Conservation (phyloP, 2,113 vertebrate genomes). For the Gobius niger region DNA sequence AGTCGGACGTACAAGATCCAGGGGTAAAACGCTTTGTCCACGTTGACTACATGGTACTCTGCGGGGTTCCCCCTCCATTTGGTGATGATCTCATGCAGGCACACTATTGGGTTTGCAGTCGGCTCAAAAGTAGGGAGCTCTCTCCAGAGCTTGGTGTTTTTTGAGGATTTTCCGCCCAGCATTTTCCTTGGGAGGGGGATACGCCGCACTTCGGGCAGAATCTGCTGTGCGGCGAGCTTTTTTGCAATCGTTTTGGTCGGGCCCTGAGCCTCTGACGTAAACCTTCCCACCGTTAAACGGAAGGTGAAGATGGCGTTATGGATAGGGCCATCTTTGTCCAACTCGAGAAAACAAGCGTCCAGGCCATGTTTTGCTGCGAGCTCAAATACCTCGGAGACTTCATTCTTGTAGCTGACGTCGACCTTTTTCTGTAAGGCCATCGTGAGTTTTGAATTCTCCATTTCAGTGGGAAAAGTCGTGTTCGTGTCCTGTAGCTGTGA, state of each 20-base stretch:
- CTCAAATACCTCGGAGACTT: background rate
- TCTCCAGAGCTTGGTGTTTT: background rate
- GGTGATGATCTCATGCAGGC: background rate
- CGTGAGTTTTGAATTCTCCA: background rate
- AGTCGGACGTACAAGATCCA: background rate
- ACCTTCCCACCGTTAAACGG: background rate
- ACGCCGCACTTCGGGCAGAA: background rate
- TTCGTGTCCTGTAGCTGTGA: too few species aligned
- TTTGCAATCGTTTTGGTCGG: background rate
- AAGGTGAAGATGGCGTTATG: background rate
- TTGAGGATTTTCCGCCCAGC: background rate
- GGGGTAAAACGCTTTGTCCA: background rate
- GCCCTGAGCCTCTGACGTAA: background rate
- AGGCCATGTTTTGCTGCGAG: background rate
- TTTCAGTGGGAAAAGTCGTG: too few species aligned
- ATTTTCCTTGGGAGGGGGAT: background rate
- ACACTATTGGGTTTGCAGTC: background rate
- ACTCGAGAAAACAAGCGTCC: background rate
- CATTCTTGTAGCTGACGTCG: background rate
- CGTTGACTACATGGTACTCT: background rate
- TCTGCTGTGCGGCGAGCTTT: background rate
- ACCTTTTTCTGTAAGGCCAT: background rate
- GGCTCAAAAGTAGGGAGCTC: background rate
- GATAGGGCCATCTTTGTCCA: background rate
- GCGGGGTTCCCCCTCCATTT: background rate